Evolutionary conservation across 2,113 vertebrate species (phyloP).

Genomic region (Carlito syrichta): DNA sequence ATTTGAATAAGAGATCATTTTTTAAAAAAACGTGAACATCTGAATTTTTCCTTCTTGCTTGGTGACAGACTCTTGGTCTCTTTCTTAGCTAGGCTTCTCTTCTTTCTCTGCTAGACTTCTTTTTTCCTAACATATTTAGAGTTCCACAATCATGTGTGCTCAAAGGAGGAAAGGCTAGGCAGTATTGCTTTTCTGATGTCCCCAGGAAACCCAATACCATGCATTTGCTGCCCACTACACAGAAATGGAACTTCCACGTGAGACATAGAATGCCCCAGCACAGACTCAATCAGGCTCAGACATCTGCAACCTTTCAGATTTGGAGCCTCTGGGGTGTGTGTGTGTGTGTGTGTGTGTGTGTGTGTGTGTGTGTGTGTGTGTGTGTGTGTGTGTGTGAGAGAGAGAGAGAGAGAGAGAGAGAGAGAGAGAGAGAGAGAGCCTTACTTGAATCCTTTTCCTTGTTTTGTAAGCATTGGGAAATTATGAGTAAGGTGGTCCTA

Average conservation of each 20-base stretch:
- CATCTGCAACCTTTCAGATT: not conserved
- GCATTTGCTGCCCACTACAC: not conserved
- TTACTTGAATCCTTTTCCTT: not conserved
- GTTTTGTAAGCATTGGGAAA: not conserved
- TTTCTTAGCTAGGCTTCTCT: conserved; percentile 21
- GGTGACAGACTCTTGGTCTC: not conserved
- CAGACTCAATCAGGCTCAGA: not conserved
- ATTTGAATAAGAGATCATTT: conserved; percentile 64
- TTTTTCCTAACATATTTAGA: not conserved
- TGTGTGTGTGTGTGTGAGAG: too few relatives aligned
- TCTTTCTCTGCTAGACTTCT: not conserved
- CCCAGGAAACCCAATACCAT: not conserved
- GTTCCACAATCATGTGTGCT: not conserved
- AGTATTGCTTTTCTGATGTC: not conserved
- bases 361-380: too few relatives aligned
- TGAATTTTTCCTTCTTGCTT: conserved; percentile 6
- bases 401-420: too few relatives aligned
- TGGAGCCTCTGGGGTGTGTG: not conserved
- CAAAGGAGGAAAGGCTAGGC: not conserved
- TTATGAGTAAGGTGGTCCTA: not conserved
- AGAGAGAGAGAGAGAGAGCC: too few relatives aligned
- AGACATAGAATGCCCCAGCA: not conserved
- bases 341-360: too few relatives aligned
- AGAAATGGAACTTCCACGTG: not conserved
- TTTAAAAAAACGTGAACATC: not conserved